Evolutionary conservation across 2,113 vertebrate species (phyloP).

Genomic region (Catharus bicknelli): DNA sequence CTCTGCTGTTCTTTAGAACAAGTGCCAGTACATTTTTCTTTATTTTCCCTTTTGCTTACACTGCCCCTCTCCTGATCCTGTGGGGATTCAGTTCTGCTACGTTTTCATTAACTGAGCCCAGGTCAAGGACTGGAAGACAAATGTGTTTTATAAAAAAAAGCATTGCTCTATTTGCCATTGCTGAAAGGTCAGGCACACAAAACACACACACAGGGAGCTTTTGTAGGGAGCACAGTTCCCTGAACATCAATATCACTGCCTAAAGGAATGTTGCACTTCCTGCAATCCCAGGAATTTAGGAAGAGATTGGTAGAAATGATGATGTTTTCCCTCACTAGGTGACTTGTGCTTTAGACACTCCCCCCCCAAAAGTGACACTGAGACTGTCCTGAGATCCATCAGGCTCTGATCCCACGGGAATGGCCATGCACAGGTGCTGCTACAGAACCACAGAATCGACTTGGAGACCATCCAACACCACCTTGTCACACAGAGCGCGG

Average conservation of each 20-base stretch:
- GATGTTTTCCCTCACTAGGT: not conserved
- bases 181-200: not conserved
- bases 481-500: not conserved
- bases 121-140: constrained; percentile 27
- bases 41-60: not conserved
- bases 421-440: not conserved
- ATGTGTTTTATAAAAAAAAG: not conserved
- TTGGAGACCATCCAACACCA: accelerated
- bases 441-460: not conserved
- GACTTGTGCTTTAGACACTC: not conserved
- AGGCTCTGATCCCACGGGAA: not conserved
- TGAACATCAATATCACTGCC: not conserved
- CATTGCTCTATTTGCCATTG: not conserved
- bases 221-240: not conserved
- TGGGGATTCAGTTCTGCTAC: not conserved
- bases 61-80: not conserved
- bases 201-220: not conserved
- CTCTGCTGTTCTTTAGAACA: not conserved
- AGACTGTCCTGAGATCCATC: accelerated
- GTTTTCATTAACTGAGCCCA: not conserved
- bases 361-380: not conserved
- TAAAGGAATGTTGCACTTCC: not conserved
- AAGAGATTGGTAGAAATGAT: not conserved
- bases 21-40: not conserved
- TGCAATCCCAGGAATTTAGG: not conserved